Percentiles rank a stretch among this genome's conserved stretches.
Conservation (phyloP, 1,140 invertebrate species). For the Leucophenga varia region DNA sequence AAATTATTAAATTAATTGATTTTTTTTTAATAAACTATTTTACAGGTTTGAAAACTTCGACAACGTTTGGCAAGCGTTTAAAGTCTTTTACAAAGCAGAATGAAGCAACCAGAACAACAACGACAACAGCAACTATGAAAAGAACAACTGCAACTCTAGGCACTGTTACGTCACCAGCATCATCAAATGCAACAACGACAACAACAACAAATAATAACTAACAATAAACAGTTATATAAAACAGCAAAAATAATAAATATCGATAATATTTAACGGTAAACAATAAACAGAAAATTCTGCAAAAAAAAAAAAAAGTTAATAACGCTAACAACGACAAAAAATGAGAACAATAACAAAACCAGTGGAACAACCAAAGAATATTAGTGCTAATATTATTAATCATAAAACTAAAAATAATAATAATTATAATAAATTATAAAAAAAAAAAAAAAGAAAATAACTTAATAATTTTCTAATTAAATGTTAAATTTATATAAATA, state of each 20-base stretch:
- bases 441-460: too few species aligned
- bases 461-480: constrained; percentile 24
- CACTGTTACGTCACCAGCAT: constrained; percentile 16
- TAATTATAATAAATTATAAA: constrained; percentile 34
- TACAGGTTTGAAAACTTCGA: constrained; percentile 40
- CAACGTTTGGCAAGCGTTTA: constrained; percentile 51
- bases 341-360: constrained; percentile 41
- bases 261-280: constrained; percentile 9
- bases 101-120: constrained; percentile 1
- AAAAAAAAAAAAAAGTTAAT: constrained; percentile 5
- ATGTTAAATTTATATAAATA: constrained; percentile 3
- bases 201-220: constrained; percentile 15
- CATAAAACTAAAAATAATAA: constrained; percentile 34
- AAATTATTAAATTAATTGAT: not conserved
- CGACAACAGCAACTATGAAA: constrained; percentile 13
- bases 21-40: constrained; percentile 8
- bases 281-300: constrained; percentile 1
- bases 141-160: constrained; percentile 38
- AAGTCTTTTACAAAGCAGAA: constrained; percentile 20
- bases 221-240: constrained; percentile 39
- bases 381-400: constrained; percentile 51
- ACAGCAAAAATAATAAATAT: constrained; percentile 35
- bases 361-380: constrained; percentile 56
- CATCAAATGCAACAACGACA: constrained; percentile 11
- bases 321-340: constrained; percentile 35